phyloP scores from a whole-genome alignment of 2,797 vertebrate genomes.

The Smutsia temminckii region DNA sequence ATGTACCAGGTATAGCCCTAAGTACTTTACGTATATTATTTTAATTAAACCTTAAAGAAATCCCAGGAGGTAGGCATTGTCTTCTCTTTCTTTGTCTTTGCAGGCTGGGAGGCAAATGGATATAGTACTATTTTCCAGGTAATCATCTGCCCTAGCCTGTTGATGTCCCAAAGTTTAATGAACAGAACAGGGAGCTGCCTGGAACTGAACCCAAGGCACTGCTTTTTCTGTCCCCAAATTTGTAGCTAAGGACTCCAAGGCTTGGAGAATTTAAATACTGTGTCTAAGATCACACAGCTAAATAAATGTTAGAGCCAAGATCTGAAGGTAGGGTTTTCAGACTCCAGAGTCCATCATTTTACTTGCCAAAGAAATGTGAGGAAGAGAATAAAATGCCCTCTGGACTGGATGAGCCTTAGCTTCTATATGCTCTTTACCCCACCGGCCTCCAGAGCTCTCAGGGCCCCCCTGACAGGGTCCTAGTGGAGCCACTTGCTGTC shows the following conservation, averaged over 20 bases:
- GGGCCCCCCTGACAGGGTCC: background rate
- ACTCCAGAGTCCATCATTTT: background rate
- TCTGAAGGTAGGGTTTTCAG: background rate
- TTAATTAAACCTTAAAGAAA: slow-evolving; percentile 37
- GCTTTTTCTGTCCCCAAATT: background rate
- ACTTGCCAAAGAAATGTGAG: background rate
- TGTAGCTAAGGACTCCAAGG: background rate
- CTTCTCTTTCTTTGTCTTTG: background rate
- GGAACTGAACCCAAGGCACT: background rate
- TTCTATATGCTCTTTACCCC: background rate
- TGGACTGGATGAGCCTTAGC: background rate
- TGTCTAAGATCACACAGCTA: background rate
- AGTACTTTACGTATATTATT: background rate
- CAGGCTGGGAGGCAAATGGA: background rate
- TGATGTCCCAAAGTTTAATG: background rate
- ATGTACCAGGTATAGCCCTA: background rate
- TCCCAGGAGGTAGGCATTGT: background rate
- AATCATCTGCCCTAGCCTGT: background rate
- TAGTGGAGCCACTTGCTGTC: background rate
- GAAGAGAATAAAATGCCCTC: background rate
- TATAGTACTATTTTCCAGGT: background rate
- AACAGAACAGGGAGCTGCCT: background rate
- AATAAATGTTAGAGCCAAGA: background rate
- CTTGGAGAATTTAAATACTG: background rate
- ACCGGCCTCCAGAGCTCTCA: rapidly evolving